Conservation (phyloP, 1,140 invertebrate species). For the Pemphigus obesinymphae region DNA sequence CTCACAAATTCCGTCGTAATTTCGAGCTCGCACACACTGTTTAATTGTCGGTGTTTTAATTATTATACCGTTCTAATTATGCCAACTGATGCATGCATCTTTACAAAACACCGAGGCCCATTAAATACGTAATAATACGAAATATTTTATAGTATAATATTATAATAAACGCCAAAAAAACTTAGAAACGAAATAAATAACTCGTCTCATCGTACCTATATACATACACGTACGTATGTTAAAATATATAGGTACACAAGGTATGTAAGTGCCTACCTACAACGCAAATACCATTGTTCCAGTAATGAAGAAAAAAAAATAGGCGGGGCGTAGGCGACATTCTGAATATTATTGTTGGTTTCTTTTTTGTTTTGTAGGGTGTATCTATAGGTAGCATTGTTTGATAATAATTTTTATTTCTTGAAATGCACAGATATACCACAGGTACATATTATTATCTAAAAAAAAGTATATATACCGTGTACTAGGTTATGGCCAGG, state of each 20-base stretch:
- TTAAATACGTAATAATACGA: neutral
- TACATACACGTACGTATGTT: no score
- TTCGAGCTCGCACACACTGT: neutral
- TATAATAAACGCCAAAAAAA: no score
- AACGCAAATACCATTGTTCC: neutral
- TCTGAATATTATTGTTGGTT: neutral
- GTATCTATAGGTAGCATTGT: no score
- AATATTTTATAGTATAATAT: neutral
- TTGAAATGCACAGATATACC: no score
- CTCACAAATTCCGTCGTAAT: neutral
- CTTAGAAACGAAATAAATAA: no score
- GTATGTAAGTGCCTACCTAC: neutral
- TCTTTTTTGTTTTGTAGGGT: neutral
- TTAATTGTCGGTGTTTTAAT: conserved; percentile 8
- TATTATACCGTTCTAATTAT: neutral
- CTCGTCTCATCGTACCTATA: no score
- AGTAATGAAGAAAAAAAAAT: neutral
- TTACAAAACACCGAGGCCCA: neutral
- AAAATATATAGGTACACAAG: neutral
- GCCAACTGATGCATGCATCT: neutral
- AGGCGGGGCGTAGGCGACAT: neutral
- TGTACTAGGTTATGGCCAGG: no score
- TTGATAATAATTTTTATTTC: no score
- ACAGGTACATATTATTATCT: no score
- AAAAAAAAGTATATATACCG: no score